These are phyloP conservation scores for Oceanodroma leucorhoa DNA, from an alignment of 2,797 vertebrate species.

Conservation along the genomic window DNA sequence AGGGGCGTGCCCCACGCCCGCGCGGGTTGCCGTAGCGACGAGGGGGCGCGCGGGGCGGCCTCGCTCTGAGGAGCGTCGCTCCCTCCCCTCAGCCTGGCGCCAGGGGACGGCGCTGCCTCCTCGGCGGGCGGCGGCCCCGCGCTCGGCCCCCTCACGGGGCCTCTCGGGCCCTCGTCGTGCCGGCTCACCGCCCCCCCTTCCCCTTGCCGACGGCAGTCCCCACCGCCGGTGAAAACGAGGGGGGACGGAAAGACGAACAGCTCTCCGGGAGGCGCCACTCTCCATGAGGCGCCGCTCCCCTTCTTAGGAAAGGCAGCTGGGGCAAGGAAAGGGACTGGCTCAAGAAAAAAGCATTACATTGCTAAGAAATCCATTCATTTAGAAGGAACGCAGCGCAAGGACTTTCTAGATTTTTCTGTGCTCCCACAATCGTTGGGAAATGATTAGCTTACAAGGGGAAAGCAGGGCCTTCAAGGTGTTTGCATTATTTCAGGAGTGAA, in stretches of 20 bases:
- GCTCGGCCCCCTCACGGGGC: background rate
- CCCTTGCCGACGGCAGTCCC: accelerated
- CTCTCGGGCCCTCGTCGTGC: too few species aligned
- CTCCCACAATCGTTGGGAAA: background rate
- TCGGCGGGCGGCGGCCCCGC: accelerated
- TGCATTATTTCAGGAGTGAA: background rate
- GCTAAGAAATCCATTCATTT: accelerated
- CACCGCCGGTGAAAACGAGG: background rate
- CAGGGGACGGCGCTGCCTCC: background rate
- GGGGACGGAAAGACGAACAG: too few species aligned
- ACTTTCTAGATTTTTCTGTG: background rate
- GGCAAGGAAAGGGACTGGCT: background rate
- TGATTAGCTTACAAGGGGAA: background rate
- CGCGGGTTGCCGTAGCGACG: background rate
- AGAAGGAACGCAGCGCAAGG: background rate
- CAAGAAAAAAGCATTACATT: too few species aligned
- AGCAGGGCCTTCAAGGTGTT: background rate
- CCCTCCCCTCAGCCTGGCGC: background rate
- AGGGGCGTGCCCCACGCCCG: background rate
- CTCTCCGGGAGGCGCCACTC: accelerated
- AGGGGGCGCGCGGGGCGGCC: background rate
- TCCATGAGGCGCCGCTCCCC: accelerated
- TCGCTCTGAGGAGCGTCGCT: too few species aligned
- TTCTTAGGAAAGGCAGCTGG: accelerated
- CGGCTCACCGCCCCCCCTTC: accelerated